These are phyloP conservation scores for Callospermophilus lateralis DNA, from an alignment of 2,113 vertebrate species.

Conservation along the genomic window DNA sequence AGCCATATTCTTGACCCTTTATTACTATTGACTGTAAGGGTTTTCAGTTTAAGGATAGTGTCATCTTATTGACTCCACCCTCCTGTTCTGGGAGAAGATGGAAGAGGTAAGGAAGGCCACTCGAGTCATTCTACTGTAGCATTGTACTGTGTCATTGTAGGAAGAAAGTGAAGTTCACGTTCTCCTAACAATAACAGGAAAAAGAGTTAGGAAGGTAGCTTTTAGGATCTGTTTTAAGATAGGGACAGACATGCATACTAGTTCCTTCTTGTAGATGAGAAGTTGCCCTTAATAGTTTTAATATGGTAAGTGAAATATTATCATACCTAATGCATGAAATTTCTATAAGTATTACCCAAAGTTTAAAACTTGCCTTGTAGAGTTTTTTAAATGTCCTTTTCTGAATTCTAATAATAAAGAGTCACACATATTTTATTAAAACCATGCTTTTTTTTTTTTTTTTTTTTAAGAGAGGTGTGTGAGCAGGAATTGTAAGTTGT, in stretches of 20 bases:
- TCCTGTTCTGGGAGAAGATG: neutral
- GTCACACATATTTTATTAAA: slow-evolving; percentile 30
- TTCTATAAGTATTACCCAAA: neutral
- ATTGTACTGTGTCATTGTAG: neutral
- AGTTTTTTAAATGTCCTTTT: neutral
- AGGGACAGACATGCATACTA: neutral
- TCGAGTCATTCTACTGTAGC: neutral
- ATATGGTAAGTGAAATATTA: neutral
- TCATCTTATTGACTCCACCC: neutral
- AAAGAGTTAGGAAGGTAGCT: slow-evolving; percentile 14
- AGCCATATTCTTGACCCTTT: neutral
- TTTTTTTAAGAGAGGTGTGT: neutral
- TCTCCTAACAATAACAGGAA: slow-evolving; percentile 52
- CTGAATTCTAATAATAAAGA: slow-evolving; percentile 25
- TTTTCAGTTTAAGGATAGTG: neutral
- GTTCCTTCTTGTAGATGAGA: slow-evolving; percentile 26
- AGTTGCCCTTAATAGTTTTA: neutral
- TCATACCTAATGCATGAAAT: neutral
- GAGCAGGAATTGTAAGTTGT: neutral
- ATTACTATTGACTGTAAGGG: neutral
- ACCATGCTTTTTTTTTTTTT: neutral
- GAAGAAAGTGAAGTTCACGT: slow-evolving; percentile 16
- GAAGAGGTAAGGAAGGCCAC: neutral
- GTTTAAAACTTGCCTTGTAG: slow-evolving; percentile 34
- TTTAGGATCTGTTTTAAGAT: slow-evolving; percentile 24